Evolutionary conservation across 2,797 vertebrate species (phyloP).

Genomic region (Arrhamphus sclerolepis): DNA sequence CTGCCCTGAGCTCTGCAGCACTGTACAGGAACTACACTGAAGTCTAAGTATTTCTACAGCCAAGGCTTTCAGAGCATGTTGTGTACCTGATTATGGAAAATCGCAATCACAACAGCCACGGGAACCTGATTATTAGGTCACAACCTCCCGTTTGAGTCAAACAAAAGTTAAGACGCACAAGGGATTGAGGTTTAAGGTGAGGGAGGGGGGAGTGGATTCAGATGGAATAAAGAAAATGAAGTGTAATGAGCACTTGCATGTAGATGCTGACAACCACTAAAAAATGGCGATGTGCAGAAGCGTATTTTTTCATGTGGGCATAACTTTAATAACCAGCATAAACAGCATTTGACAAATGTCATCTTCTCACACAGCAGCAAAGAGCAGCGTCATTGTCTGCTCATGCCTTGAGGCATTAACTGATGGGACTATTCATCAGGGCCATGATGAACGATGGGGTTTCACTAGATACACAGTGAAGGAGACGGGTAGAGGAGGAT

Average conservation of each 20-base stretch:
- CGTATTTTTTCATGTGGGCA: slow-evolving; percentile 53
- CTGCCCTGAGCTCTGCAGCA: slow-evolving; percentile 21
- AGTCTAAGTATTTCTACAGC: slow-evolving; percentile 48
- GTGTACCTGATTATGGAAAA: slow-evolving; percentile 69
- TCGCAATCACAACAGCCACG: slow-evolving; percentile 68
- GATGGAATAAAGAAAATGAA: slow-evolving; percentile 26
- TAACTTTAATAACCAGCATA: slow-evolving; percentile 83
- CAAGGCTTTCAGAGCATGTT: slow-evolving; percentile 54
- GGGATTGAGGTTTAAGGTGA: slow-evolving; percentile 50
- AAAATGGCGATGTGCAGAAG: slow-evolving; percentile 11
- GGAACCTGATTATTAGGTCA: slow-evolving; percentile 68
- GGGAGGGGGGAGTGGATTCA: slow-evolving; percentile 26
- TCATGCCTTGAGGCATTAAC: slow-evolving; percentile 72
- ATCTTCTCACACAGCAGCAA: slow-evolving; percentile 78
- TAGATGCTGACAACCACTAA: slow-evolving; percentile 3
- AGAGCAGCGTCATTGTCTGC: slow-evolving; percentile 78
- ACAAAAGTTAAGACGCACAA: slow-evolving; percentile 62
- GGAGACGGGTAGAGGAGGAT: slow-evolving; percentile 31
- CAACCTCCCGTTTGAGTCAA: slow-evolving; percentile 60
- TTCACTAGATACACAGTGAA: slow-evolving; percentile 48
- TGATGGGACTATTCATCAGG: slow-evolving; percentile 81
- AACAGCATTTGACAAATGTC: slow-evolving; percentile 83
- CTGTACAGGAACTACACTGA: slow-evolving; percentile 32
- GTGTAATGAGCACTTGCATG: slow-evolving; percentile 11
- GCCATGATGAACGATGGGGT: slow-evolving; percentile 74